Conservation (phyloP, 2,113 vertebrate genomes). For the Eclectus roratus region DNA sequence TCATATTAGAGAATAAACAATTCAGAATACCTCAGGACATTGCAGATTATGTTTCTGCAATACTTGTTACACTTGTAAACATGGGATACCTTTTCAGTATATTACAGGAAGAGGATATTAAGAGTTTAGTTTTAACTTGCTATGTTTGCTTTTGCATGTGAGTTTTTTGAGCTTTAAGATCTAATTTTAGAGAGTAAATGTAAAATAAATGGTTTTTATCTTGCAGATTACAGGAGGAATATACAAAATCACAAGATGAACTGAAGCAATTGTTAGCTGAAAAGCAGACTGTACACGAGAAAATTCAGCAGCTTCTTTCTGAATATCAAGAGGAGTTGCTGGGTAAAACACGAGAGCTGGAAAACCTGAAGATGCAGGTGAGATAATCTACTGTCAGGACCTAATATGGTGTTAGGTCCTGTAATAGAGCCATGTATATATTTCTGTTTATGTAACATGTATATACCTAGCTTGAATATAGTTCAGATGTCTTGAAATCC, state of each 20-base stretch:
- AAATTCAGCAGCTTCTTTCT: slow-evolving; percentile 81
- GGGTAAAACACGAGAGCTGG: slow-evolving; percentile 84
- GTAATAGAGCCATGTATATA: background rate
- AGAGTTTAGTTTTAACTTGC: background rate
- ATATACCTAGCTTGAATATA: background rate
- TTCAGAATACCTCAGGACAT: background rate
- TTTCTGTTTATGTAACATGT: background rate
- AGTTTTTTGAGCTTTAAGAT: background rate
- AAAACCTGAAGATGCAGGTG: slow-evolving; percentile 87
- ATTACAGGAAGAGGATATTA: background rate
- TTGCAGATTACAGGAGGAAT: slow-evolving; percentile 85
- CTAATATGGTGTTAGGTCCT: background rate
- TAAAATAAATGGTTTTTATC: background rate
- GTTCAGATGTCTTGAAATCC: background rate
- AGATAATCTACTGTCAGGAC: background rate
- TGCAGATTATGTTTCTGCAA: background rate
- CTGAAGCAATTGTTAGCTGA: slow-evolving; percentile 79
- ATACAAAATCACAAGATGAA: slow-evolving; percentile 79
- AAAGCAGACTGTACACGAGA: slow-evolving; percentile 81
- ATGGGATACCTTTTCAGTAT: background rate
- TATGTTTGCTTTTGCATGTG: background rate
- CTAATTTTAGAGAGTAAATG: background rate
- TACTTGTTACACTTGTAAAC: background rate
- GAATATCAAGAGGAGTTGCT: slow-evolving; percentile 83
- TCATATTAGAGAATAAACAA: background rate